A percentile compares a stretch with the other conserved stretches of the same genome.
These are phyloP conservation scores for Anastatus disparis DNA, from an alignment of 1,140 invertebrate genomes.

Conservation along the genomic window DNA sequence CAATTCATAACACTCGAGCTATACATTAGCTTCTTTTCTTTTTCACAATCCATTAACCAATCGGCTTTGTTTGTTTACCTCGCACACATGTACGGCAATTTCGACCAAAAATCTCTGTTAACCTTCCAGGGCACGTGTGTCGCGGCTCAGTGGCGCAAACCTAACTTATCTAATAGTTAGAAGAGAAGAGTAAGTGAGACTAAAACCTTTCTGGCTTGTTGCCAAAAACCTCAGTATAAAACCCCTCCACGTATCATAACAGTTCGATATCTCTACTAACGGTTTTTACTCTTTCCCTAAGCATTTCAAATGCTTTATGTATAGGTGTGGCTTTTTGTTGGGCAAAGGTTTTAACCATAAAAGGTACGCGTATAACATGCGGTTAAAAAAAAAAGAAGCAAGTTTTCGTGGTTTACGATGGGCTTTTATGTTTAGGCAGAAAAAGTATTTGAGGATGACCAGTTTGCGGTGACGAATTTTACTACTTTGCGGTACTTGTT, in stretches of 20 bases:
- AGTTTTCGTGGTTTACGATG: no score
- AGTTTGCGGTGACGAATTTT: not conserved
- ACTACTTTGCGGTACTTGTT: no score
- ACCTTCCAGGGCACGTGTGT: slow-evolving; percentile 45
- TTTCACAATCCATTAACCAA: slow-evolving; percentile 25
- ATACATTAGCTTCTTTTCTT: no score
- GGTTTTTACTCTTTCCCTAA: no score
- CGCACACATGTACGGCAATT: no score
- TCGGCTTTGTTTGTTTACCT: slow-evolving; percentile 22
- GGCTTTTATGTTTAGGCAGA: not conserved
- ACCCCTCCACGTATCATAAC: slow-evolving; percentile 45
- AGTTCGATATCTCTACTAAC: slow-evolving; percentile 46
- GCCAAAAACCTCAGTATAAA: slow-evolving; percentile 24
- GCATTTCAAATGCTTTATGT: not conserved
- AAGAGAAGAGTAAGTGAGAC: no score
- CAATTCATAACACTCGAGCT: no score
- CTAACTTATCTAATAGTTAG: slow-evolving; percentile 50
- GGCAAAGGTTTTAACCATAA: no score
- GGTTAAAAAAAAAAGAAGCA: no score
- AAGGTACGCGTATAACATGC: no score
- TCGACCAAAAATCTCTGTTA: no score
- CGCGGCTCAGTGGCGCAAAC: slow-evolving; percentile 41
- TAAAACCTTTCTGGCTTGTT: no score
- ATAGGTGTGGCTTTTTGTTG: not conserved
- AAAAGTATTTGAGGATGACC: not conserved